These are phyloP conservation scores for Cylloceria caligata DNA, from an alignment of 2,888 invertebrate species.

Conservation along the genomic window DNA sequence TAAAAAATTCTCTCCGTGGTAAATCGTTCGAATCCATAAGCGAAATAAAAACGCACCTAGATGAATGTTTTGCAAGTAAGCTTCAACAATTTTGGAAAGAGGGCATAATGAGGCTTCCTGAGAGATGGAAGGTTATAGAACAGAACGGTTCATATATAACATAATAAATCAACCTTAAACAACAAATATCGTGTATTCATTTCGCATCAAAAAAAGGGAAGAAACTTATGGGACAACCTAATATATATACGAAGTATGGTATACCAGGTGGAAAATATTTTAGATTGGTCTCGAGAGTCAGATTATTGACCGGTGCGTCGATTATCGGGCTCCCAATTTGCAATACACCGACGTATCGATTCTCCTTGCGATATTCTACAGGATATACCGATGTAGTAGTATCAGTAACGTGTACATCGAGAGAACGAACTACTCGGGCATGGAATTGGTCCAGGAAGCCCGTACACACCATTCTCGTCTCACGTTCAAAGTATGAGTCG, in stretches of 20 bases:
- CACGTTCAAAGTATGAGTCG: slow-evolving; percentile 49
- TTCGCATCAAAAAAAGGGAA: too few relatives aligned
- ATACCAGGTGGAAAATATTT: slow-evolving; percentile 50
- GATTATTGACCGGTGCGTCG: slow-evolving; percentile 54
- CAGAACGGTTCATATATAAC: too few relatives aligned
- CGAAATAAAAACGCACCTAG: too few relatives aligned
- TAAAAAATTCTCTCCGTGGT: too few relatives aligned
- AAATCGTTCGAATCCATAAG: too few relatives aligned
- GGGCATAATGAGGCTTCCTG: too few relatives aligned
- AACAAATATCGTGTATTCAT: not conserved
- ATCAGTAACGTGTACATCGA: not conserved
- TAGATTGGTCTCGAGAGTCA: slow-evolving; percentile 45
- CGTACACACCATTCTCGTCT: slow-evolving; percentile 23
- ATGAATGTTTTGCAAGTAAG: too few relatives aligned
- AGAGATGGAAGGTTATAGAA: too few relatives aligned
- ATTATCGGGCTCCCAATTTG: slow-evolving; percentile 56
- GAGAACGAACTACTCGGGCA: slow-evolving; percentile 48
- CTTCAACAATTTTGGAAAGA: too few relatives aligned
- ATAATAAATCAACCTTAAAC: too few relatives aligned
- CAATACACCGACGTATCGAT: slow-evolving; percentile 59
- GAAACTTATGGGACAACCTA: too few relatives aligned
- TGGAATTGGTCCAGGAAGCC: slow-evolving; percentile 46
- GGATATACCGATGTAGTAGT: not conserved
- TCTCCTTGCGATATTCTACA: slow-evolving; percentile 27
- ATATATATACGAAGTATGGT: not conserved